phyloP scores from a whole-genome alignment of 2,888 invertebrate species.

The Hecatera dysodea region DNA sequence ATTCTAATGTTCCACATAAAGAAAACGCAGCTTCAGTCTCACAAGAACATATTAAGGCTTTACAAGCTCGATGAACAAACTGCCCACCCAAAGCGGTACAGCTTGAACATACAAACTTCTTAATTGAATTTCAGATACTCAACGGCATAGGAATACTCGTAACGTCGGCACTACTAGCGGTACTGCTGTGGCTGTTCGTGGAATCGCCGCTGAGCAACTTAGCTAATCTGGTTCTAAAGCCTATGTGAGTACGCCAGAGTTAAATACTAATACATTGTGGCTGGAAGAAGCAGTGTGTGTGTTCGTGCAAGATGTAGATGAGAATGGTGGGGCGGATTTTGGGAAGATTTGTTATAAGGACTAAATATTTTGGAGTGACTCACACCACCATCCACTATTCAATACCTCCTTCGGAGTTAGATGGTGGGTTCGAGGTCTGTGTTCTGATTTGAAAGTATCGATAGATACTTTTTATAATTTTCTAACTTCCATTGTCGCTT shows the following conservation, averaged over 20 bases:
- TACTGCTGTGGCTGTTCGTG: constrained; percentile 53
- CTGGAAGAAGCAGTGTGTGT: neutral
- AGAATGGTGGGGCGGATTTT: neutral
- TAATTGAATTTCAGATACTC: constrained; percentile 58
- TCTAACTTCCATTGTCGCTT: too few species aligned
- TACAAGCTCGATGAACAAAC: constrained; percentile 12
- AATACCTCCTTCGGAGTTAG: neutral
- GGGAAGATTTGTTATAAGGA: neutral
- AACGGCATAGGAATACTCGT: constrained; percentile 49
- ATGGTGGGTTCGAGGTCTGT: neutral
- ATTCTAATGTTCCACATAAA: neutral
- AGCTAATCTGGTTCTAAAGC: constrained; percentile 56
- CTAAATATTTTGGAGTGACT: neutral
- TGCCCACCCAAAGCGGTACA: neutral
- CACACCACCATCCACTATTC: too few species aligned
- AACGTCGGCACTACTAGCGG: constrained; percentile 31
- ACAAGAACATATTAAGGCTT: neutral
- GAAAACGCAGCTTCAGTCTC: neutral
- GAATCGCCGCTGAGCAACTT: constrained; percentile 59
- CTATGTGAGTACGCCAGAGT: constrained; percentile 45
- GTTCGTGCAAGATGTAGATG: neutral
- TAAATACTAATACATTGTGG: constrained; percentile 45
- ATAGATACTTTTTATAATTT: too few species aligned
- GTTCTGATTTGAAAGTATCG: neutral
- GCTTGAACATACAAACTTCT: constrained; percentile 48